Conservation (phyloP, 2,797 vertebrate species). For the Betta splendens region DNA sequence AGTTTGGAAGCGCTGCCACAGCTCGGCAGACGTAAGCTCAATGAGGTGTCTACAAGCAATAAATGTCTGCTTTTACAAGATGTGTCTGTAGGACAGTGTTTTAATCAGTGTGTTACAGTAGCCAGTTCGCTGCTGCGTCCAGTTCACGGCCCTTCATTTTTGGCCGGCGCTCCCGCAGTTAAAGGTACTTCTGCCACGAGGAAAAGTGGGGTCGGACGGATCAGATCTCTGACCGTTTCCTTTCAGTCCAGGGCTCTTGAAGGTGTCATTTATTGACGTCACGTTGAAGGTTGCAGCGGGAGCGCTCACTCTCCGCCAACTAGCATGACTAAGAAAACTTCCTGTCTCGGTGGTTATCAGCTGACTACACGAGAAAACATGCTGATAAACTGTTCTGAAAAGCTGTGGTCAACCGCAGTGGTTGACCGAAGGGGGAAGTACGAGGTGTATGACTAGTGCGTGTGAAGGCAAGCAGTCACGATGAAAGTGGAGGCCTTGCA, state of each 20-base stretch:
- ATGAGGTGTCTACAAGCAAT: conserved; percentile 76
- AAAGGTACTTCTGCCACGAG: conserved; percentile 3
- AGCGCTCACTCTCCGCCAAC: background rate
- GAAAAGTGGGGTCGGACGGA: background rate
- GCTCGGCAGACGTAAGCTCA: conserved; percentile 70
- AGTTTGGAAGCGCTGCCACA: conserved; percentile 67
- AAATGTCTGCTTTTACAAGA: conserved; percentile 77
- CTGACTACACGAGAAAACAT: conserved; percentile 13
- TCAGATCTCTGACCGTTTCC: no score
- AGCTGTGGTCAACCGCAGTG: conserved; percentile 46
- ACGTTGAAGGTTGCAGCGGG: background rate
- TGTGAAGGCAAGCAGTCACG: background rate
- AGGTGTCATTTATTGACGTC: no score
- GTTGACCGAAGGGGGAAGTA: conserved; percentile 58
- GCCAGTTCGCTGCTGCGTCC: conserved; percentile 3
- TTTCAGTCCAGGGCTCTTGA: no score
- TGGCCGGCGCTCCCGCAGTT: background rate
- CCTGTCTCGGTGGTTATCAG: conserved; percentile 46
- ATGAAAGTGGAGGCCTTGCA: background rate
- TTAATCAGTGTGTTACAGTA: conserved; percentile 64
- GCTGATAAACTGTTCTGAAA: conserved; percentile 39
- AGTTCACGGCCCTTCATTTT: background rate
- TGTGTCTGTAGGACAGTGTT: conserved; percentile 64
- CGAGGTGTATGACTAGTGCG: conserved; percentile 10
- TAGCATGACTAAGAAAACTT: conserved; percentile 34